Evolutionary conservation across 2,888 invertebrate genomes (phyloP), one percentile per base, ranked within the genome.

Genomic region (Neria commutata): DNA sequence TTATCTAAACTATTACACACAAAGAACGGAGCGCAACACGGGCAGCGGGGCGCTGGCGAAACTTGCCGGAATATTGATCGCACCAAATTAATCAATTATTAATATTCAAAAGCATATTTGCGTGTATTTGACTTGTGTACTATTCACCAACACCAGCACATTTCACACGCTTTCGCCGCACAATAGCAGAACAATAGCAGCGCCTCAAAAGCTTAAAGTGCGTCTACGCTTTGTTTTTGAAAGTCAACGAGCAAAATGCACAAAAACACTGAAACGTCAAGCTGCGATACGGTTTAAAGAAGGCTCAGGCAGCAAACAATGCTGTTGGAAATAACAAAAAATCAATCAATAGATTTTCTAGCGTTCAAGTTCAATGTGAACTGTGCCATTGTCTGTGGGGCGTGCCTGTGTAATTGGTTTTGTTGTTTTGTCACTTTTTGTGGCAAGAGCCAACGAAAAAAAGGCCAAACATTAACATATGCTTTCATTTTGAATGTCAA

Each of bases 281-380:
- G n/a, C n/a, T n/a, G n/a, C n/a, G n/a, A n/a, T n/a, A n/a, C n/a
- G n/a, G n/a, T n/a, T n/a, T n/a, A n/a, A 42, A 14, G 21, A 42
- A 23, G 4, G 25, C 17, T 52, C 25, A 23, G 25, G 17, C 42
- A 51, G 21, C 14, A 21, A 23, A 14, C n/a, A n/a, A 37, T 8
- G 4, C 8, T 4, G n/a, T n/a, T n/a, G 23, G 11, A 34, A 33
- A 40, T 52, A 40, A 52, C 34, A 37, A 16, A 40, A 19, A 40
- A 52, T 52, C 52, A 52, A 52, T 52, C 52, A 52, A 40, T 52
- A 52, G 16, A 52, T 52, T 29, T 45, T 45, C 16, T 37, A 16
- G n/a, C n/a, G 17, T n/a, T 37, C 17, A n/a, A 45, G 21, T 45
- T 45, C 16, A 17, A 17, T 21, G 17, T 45, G 45, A 11, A 19